Conservation (phyloP, 2,113 vertebrate genomes). For the Cricetomys ansorgei region DNA sequence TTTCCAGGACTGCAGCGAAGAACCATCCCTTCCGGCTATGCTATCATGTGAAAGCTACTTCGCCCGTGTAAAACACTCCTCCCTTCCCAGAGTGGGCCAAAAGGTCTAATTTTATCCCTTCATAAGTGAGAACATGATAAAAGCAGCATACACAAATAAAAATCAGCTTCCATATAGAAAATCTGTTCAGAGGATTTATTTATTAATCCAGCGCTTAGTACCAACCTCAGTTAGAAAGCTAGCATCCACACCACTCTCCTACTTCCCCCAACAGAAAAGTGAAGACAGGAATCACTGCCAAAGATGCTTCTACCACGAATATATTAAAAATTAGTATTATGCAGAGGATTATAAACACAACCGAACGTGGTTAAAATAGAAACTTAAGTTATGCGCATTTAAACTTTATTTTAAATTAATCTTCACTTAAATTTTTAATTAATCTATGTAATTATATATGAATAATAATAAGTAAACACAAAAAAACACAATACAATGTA, state of each 20-base stretch:
- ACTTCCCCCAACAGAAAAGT: conserved; percentile 15
- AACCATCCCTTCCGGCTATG: conserved; percentile 28
- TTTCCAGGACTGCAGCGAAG: background rate
- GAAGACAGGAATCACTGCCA: background rate
- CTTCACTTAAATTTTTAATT: conserved; percentile 46
- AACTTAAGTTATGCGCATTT: background rate
- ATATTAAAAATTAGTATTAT: background rate
- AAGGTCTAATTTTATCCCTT: conserved; percentile 71
- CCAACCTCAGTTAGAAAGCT: background rate
- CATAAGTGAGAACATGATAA: conserved; percentile 51
- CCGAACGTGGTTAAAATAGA: background rate
- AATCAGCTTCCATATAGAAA: conserved; percentile 48
- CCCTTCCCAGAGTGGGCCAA: conserved; percentile 39
- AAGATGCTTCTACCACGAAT: background rate
- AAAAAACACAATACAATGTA: background rate
- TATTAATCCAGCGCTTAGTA: background rate
- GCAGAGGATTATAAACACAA: conserved; percentile 17
- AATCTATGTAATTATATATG: conserved; percentile 37
- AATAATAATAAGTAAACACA: conserved; percentile 34
- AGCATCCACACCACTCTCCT: background rate
- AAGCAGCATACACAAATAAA: conserved; percentile 41
- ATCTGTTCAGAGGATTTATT: background rate
- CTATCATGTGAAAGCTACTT: conserved; percentile 63
- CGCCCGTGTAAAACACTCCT: conserved; percentile 69
- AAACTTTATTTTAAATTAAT: conserved; percentile 29